phyloP scores from a whole-genome alignment of 2,113 vertebrate genomes.

The Corvus cornix region DNA sequence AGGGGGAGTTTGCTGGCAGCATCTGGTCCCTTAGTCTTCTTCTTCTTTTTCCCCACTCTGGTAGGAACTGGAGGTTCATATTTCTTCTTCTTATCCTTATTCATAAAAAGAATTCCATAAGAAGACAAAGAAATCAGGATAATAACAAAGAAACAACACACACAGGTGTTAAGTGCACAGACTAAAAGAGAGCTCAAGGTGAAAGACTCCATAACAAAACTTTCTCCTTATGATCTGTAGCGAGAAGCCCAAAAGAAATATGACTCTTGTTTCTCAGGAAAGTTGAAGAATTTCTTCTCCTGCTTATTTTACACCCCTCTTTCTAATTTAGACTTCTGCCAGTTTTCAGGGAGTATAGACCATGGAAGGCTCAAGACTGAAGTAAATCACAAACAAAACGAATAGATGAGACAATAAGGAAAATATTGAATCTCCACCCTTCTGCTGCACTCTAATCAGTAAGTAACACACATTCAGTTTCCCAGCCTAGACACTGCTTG shows the following conservation, averaged over 20 bases:
- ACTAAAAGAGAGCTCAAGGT: not conserved
- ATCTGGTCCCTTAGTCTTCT: slow-evolving; percentile 97
- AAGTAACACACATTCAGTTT: not conserved
- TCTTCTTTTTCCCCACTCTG: slow-evolving; percentile 98
- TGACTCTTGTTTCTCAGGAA: not conserved
- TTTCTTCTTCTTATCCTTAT: slow-evolving; percentile 98
- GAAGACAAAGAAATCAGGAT: not conserved
- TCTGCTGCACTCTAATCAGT: not conserved
- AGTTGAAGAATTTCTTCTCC: not conserved
- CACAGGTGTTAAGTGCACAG: accelerated
- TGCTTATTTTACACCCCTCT: not conserved
- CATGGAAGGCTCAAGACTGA: not conserved
- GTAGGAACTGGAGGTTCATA: slow-evolving; percentile 98
- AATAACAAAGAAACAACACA: not conserved
- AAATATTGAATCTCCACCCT: not conserved
- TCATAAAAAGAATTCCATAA: not conserved
- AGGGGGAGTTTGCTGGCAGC: slow-evolving; percentile 96
- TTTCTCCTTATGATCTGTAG: not conserved
- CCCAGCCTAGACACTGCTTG: not conserved
- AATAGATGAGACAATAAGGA: not conserved
- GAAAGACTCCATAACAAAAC: not conserved
- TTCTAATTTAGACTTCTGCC: not conserved
- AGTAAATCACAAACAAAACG: not conserved
- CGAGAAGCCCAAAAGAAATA: accelerated
- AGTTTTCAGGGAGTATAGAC: not conserved